Conservation (phyloP, 2,888 invertebrate species). For the Aphrophora alni region DNA sequence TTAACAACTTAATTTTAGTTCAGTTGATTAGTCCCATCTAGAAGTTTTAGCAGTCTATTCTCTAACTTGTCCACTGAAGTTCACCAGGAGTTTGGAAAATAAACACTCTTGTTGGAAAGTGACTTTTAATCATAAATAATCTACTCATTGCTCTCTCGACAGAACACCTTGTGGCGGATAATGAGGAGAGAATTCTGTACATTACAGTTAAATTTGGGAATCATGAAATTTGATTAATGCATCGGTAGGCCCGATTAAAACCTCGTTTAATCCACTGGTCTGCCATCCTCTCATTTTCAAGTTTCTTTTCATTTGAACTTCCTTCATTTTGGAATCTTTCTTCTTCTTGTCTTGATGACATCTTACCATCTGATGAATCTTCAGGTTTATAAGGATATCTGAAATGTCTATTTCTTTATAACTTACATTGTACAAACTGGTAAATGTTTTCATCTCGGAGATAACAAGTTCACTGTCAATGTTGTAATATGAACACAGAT, state of each 20-base stretch:
- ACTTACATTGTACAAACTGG: neutral
- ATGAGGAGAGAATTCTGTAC: slow-evolving; percentile 9
- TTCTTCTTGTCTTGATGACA: neutral
- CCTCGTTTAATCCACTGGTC: slow-evolving; percentile 17
- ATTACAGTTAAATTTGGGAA: neutral
- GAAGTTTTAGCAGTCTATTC: no score
- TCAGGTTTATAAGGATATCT: neutral
- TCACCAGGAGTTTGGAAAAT: no score
- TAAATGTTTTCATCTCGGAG: neutral
- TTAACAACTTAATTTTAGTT: no score
- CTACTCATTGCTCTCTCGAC: slow-evolving; percentile 28
- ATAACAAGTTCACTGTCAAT: neutral
- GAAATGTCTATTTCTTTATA: slow-evolving; percentile 11
- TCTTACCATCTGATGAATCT: neutral
- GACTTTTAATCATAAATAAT: slow-evolving; percentile 23
- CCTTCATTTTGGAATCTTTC: neutral
- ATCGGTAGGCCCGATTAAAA: slow-evolving; percentile 9
- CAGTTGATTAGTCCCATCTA: no score
- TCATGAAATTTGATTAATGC: neutral
- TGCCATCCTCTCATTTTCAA: neutral
- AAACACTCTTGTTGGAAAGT: slow-evolving; percentile 23
- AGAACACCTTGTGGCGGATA: slow-evolving; percentile 21
- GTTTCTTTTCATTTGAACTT: neutral
- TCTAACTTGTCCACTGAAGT: no score
- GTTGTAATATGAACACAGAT: neutral